Evolutionary conservation across 2,113 vertebrate species (phyloP).

Genomic region (Panthera leo): DNA sequence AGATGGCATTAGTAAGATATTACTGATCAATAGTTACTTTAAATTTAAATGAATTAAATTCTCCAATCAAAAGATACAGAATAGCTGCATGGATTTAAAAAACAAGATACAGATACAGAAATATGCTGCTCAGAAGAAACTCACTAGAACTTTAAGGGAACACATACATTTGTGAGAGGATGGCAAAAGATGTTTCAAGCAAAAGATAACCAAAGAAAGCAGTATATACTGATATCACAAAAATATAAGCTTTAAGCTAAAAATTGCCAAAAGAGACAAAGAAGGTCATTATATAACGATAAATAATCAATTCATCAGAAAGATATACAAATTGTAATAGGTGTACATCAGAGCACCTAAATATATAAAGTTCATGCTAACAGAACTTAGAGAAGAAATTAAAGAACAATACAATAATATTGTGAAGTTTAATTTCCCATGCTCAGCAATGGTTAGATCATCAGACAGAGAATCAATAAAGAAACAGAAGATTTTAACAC

Average conservation of each 20-base stretch:
- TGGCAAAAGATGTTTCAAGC: not conserved
- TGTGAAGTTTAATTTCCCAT: not conserved
- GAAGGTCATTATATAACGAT: not conserved
- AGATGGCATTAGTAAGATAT: not conserved
- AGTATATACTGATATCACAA: too few species aligned
- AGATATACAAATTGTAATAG: not conserved
- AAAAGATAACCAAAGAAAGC: not conserved
- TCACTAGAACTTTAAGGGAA: not conserved
- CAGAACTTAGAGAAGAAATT: not conserved
- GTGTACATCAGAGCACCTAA: not conserved
- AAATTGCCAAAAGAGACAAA: not conserved
- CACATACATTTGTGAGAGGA: not conserved
- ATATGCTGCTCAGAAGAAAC: not conserved
- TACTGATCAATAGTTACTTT: not conserved
- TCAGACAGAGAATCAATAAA: not conserved
- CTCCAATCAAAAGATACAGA: not conserved
- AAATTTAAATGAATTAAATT: not conserved
- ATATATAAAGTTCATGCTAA: not conserved
- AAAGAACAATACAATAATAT: not conserved
- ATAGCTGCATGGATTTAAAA: not conserved
- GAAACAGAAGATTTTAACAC: not conserved
- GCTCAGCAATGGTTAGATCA: not conserved
- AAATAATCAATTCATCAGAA: not conserved
- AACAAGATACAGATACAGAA: not conserved
- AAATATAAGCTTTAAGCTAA: not conserved